phyloP scores from a whole-genome alignment of 1,140 invertebrate species.

The Tigriopus japonicus region DNA sequence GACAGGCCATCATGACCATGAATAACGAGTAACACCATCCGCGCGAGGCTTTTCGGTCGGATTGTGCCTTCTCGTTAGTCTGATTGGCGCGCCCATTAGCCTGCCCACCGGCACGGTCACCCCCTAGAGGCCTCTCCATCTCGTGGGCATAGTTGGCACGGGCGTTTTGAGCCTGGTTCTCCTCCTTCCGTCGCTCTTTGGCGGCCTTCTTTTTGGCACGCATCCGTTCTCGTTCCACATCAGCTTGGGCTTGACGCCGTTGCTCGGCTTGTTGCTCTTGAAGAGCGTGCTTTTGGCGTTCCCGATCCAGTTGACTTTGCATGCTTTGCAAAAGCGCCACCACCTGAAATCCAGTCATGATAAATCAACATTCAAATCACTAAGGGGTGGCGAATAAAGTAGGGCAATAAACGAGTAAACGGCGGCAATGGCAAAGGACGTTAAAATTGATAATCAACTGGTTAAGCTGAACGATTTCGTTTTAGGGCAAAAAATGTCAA shows the following conservation, averaged over 20 bases:
- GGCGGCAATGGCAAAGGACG: no score
- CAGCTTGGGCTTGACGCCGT: neutral
- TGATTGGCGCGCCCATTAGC: no score
- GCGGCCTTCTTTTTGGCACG: slow-evolving; percentile 17
- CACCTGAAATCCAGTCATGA: no score
- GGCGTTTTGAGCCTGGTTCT: slow-evolving; percentile 1
- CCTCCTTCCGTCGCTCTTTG: slow-evolving; percentile 15
- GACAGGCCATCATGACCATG: slow-evolving; percentile 11
- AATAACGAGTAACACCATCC: slow-evolving; percentile 13
- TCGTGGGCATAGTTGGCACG: slow-evolving; percentile 7
- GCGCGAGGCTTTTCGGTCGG: neutral
- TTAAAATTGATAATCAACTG: no score
- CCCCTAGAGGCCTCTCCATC: neutral
- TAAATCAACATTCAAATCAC: no score
- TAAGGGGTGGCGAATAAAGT: no score
- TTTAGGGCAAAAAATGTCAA: no score
- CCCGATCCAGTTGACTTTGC: neutral
- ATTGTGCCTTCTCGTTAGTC: neutral
- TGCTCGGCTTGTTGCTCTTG: slow-evolving; percentile 14
- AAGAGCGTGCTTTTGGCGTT: neutral
- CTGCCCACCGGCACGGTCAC: neutral
- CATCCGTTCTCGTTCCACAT: neutral
- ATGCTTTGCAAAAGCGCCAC: slow-evolving; percentile 5
- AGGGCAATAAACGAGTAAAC: no score
- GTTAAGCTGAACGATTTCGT: no score